phyloP scores from a whole-genome alignment of 2,888 invertebrate species.

The Macaria notata region DNA sequence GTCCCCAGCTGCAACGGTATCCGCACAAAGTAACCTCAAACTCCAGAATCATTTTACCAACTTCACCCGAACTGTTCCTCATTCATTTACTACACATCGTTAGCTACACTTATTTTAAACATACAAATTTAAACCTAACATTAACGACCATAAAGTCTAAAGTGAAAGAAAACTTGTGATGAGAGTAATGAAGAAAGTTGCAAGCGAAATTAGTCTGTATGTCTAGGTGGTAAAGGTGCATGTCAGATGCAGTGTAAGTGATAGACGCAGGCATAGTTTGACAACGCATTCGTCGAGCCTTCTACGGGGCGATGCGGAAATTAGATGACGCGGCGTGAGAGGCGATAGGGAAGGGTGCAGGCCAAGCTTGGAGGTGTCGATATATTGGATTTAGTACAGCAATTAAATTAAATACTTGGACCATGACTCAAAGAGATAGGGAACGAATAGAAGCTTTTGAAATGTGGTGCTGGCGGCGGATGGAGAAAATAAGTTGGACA shows the following conservation, averaged over 20 bases:
- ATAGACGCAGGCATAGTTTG: conserved; percentile 38
- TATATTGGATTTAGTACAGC: not conserved
- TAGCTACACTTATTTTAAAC: conserved; percentile 24
- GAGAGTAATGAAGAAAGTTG: too few relatives aligned
- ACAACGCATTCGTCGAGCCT: conserved; percentile 52
- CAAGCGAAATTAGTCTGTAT: conserved; percentile 20
- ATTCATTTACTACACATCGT: conserved; percentile 37
- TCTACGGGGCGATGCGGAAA: conserved; percentile 55
- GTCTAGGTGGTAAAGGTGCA: conserved; percentile 18
- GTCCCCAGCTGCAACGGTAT: not conserved
- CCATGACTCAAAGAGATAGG: too few relatives aligned
- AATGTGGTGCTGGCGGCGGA: too few relatives aligned
- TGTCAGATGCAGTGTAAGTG: conserved; percentile 4
- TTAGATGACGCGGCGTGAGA: conserved; percentile 58
- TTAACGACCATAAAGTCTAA: conserved; percentile 1
- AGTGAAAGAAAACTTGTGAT: too few relatives aligned
- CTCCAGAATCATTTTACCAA: conserved; percentile 17
- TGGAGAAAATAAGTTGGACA: too few relatives aligned
- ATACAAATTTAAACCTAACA: conserved; percentile 13
- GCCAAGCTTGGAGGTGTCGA: conserved; percentile 2
- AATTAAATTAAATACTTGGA: too few relatives aligned
- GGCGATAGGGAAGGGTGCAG: conserved; percentile 19
- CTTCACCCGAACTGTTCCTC: conserved; percentile 30
- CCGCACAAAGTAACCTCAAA: conserved; percentile 12
- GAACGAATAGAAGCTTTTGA: too few relatives aligned